Conservation (phyloP, 2,113 vertebrate genomes). For the Ciconia stormi region DNA sequence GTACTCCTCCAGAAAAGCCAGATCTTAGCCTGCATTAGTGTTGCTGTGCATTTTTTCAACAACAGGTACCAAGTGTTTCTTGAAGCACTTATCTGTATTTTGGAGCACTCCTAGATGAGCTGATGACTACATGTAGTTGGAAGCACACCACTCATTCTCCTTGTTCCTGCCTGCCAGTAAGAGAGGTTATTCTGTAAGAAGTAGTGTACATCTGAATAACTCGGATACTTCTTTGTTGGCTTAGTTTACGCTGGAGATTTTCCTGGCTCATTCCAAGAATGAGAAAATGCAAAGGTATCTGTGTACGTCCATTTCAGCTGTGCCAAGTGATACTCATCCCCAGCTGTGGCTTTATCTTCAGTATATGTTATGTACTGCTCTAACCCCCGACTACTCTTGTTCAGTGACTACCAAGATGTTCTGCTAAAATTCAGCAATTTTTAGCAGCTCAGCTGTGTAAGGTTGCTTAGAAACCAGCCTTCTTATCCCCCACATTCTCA, state of each 20-base stretch:
- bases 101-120: neutral
- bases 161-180: neutral
- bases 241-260: neutral
- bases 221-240: neutral
- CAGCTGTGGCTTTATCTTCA: neutral
- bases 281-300: neutral
- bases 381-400: neutral
- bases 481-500: slow-evolving; percentile 19
- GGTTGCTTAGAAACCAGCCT: slow-evolving; percentile 69
- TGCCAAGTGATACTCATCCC: neutral
- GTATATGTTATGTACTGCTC: neutral
- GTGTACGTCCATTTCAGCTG: neutral
- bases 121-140: neutral
- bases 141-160: neutral
- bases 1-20: neutral
- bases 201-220: neutral
- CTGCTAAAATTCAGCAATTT: slow-evolving; percentile 42
- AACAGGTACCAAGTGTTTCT: neutral
- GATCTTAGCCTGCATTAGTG: neutral
- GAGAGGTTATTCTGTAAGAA: neutral
- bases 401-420: slow-evolving; percentile 2
- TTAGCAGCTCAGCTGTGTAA: slow-evolving; percentile 50
- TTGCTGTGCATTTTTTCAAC: neutral
- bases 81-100: neutral
- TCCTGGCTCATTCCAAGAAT: neutral